phyloP scores from a whole-genome alignment of 2,113 vertebrate species.

The Pseudois nayaur region DNA sequence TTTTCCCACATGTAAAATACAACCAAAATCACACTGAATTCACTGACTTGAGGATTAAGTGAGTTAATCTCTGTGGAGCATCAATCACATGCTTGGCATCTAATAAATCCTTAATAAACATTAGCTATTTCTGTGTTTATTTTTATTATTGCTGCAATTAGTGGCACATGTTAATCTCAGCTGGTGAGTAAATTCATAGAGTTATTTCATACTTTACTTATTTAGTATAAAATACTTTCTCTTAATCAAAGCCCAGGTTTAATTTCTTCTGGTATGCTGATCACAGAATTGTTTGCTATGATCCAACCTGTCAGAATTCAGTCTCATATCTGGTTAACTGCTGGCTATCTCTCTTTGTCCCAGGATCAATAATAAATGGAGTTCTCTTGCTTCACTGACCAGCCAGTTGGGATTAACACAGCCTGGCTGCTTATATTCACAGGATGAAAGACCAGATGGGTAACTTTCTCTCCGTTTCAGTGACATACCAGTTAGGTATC shows the following conservation, averaged over 20 bases:
- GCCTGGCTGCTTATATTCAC: not conserved
- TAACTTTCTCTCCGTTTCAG: not conserved
- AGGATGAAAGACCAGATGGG: not conserved
- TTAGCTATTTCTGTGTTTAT: not conserved
- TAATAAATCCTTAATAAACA: not conserved
- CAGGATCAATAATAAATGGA: not conserved
- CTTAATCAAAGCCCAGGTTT: not conserved
- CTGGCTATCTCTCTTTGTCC: not conserved
- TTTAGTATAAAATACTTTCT: conserved; percentile 15
- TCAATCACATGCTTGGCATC: not conserved
- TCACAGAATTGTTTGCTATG: not conserved
- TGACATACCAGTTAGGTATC: not conserved
- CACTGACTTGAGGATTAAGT: not conserved
- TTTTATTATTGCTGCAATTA: not conserved
- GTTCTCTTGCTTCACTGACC: not conserved
- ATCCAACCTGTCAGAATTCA: not conserved
- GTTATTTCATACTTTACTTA: not conserved
- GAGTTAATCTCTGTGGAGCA: not conserved
- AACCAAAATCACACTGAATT: not conserved
- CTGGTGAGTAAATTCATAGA: not conserved
- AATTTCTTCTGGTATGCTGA: not conserved
- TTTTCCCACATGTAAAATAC: not conserved
- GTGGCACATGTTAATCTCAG: not conserved
- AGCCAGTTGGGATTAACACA: not conserved
- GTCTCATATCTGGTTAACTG: not conserved